These are phyloP conservation scores for Coregonus clupeaformis DNA, from an alignment of 2,113 vertebrate species.

Conservation along the genomic window DNA sequence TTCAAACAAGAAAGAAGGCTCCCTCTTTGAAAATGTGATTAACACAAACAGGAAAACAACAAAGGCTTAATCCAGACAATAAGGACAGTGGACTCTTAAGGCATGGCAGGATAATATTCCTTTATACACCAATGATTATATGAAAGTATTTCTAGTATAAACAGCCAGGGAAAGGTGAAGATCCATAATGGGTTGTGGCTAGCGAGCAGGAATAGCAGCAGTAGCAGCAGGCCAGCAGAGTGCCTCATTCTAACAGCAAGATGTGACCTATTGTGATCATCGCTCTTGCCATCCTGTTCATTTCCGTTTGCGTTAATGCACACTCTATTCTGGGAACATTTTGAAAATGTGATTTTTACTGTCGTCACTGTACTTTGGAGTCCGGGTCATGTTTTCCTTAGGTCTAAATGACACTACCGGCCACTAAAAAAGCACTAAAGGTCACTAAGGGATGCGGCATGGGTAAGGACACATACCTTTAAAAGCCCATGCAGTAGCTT, in stretches of 20 bases:
- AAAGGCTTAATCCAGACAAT: constrained; percentile 51
- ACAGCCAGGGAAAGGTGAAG: background rate
- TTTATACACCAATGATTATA: constrained; percentile 21
- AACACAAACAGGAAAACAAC: constrained; percentile 56
- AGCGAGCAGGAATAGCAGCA: too few species aligned
- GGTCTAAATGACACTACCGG: background rate
- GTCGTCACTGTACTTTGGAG: background rate
- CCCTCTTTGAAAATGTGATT: constrained; percentile 64
- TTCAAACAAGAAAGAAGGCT: constrained; percentile 49
- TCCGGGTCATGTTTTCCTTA: background rate
- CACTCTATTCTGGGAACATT: too few species aligned
- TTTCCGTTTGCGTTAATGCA: background rate
- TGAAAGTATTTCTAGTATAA: background rate
- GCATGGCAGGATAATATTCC: constrained; percentile 22
- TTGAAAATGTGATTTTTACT: background rate
- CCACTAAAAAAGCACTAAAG: background rate
- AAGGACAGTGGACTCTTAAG: constrained; percentile 37
- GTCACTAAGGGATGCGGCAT: background rate
- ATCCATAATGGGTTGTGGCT: background rate
- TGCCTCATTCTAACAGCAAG: background rate
- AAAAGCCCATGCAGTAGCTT: too few species aligned
- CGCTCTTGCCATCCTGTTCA: background rate
- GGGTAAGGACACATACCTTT: too few species aligned
- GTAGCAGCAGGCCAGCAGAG: too few species aligned
- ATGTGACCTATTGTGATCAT: background rate